Base-by-base conservation (phyloP, 2,888 invertebrate species). In the Argyresthia goedartella region DNA sequence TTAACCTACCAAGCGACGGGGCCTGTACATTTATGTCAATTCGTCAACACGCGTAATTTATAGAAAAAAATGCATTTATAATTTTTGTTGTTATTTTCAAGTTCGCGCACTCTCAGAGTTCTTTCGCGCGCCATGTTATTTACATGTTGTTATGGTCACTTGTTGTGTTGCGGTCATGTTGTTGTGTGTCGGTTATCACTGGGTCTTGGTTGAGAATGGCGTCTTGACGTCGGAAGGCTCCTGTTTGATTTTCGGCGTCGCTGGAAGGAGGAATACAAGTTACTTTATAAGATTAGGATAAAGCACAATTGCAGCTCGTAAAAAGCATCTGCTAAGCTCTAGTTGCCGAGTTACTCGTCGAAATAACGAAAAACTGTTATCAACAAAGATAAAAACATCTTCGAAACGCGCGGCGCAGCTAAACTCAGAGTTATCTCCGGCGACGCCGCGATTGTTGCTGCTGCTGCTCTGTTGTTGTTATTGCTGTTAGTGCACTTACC, bases 191-290 rank as follows among this genome's bases (percentile, higher is more conserved):
- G 25, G 35, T 39, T 16, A 52, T 56, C 75, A 79, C 69, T 82
- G 82, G 52, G 73, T 71, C 53, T 76, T 72, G 50, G 74, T 67
- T 42, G 71, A 60, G 51, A 66, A 55, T 50, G 68, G 54, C 53
- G 76, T 77, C 54, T 76, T 73, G 53, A 25, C 6, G 25, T 25
- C 25, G 25, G 25, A 25, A 25, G 63, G 51, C 8, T 79, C 80
- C 15, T 67, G 71, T 59, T 82, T 82, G 53, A 71, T 47, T 62
- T 81, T 82, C 46, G 74, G 76, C 54, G 76, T 66, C 11, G 76
- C 79, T 76, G 76, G 11, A 58, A 59, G 52, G n/a, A 53, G 57
- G 53, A 49, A 51, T 33, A 46, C 15, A 34, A 15, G 8, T 13
- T 34, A 39, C n/a, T n/a, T n/a, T n/a, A n/a, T n/a, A n/a, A n/a